phyloP scores from a whole-genome alignment of 2,797 vertebrate species.

The Rhabdophis nuchalis region DNA sequence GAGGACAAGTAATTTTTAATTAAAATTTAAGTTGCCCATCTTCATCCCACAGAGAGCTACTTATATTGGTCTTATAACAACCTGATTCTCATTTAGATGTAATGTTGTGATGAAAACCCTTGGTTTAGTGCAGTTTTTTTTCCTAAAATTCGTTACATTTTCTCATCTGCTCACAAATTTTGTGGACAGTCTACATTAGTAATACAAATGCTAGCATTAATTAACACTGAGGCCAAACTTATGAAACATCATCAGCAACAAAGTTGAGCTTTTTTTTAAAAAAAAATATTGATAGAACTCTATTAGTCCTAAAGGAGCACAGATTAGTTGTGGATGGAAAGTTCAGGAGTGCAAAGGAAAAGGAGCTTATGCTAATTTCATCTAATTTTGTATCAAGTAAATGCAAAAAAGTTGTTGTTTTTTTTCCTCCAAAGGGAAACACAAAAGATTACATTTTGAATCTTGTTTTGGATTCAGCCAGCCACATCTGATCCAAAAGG shows the following conservation, averaged over 20 bases:
- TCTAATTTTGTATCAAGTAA: not conserved
- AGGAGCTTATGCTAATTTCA: not conserved
- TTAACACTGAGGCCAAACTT: not conserved
- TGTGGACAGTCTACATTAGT: not conserved
- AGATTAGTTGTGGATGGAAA: not conserved
- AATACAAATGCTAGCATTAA: not conserved
- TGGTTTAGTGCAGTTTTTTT: not conserved
- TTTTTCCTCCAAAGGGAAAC: not conserved
- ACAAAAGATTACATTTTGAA: not conserved
- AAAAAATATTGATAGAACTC: not conserved
- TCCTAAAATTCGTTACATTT: not conserved
- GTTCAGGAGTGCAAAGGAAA: not conserved
- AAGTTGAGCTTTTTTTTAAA: not conserved
- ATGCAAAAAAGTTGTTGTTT: not conserved
- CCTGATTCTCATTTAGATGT: not conserved
- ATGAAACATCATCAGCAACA: not conserved
- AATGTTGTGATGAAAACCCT: not conserved
- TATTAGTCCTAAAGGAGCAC: not conserved
- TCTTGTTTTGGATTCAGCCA: not conserved
- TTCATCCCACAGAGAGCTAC: not conserved
- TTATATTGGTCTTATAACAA: not conserved
- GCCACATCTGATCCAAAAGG: not conserved
- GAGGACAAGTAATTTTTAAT: slow-evolving; percentile 10
- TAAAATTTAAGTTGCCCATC: not conserved
- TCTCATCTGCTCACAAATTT: not conserved